A percentile compares a stretch with the other conserved stretches of the same genome.
Conservation (phyloP, 2,888 invertebrate genomes). For the Craniophora ligustri region DNA sequence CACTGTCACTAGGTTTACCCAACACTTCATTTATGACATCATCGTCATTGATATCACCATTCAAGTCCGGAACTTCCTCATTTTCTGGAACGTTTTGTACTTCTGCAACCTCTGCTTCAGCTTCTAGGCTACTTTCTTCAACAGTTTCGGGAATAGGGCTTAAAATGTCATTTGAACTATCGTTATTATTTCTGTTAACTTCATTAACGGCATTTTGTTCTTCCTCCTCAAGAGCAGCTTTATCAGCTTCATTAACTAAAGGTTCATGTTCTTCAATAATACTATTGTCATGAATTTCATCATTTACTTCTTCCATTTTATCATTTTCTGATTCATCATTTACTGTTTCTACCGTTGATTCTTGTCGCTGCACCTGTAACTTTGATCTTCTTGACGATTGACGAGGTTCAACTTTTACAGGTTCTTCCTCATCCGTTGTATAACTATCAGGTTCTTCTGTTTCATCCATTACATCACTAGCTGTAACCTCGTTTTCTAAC, state of each 20-base stretch:
- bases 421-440: conserved; percentile 20
- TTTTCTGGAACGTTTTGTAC: neutral
- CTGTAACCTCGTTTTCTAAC: conserved; percentile 11
- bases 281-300: neutral
- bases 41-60: conserved; percentile 51
- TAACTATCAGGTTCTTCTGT: conserved; percentile 31
- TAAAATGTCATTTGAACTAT: conserved; percentile 21
- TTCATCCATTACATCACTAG: conserved; percentile 14
- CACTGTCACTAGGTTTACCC: conserved; percentile 46
- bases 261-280: neutral
- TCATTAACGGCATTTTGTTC: no score
- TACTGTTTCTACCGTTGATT: conserved; percentile 30
- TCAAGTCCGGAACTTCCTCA: conserved; percentile 9
- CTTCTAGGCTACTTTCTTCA: conserved; percentile 18
- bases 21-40: conserved; percentile 50
- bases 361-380: conserved; percentile 33
- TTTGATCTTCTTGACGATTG: conserved; percentile 19
- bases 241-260: neutral
- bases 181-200: conserved; percentile 33
- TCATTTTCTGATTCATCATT: neutral
- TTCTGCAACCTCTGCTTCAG: conserved; percentile 19
- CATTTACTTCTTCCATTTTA: neutral
- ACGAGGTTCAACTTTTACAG: conserved; percentile 8
- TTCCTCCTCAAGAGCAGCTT: no score
- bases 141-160: conserved; percentile 22